Evolutionary conservation across 2,888 invertebrate species (phyloP).

Genomic region (Dicyrtoma fusca): DNA sequence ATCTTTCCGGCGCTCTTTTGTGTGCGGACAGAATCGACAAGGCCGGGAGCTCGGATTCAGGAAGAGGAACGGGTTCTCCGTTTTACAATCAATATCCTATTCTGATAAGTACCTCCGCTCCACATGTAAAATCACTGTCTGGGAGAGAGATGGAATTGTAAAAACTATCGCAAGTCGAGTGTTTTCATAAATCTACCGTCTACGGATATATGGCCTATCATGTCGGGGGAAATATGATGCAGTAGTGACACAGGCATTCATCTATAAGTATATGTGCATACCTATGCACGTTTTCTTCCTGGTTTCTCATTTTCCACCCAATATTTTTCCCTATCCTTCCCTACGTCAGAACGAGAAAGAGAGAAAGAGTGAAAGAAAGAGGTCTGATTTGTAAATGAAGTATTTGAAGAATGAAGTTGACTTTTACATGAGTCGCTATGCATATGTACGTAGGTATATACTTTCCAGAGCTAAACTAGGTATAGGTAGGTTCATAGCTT

Average conservation of each 20-base stretch:
- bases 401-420: constrained; percentile 13
- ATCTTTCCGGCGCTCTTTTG: constrained; percentile 52
- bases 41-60: not conserved
- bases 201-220: too few species aligned
- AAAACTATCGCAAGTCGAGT: not conserved
- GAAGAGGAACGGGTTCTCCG: not conserved
- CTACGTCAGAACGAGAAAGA: not conserved
- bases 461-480: not conserved
- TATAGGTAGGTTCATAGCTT: not conserved
- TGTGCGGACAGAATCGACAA: not conserved
- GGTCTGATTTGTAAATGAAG: constrained; percentile 19
- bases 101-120: too few species aligned
- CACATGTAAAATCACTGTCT: too few species aligned
- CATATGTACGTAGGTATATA: not conserved
- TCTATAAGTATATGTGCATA: too few species aligned
- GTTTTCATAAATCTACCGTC: too few species aligned
- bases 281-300: not conserved
- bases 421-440: not conserved
- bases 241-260: too few species aligned
- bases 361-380: constrained; percentile 10
- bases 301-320: too few species aligned
- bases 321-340: not conserved
- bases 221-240: too few species aligned
- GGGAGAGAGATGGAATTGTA: not conserved
- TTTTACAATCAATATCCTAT: too few species aligned